These are phyloP conservation scores for Chydorus sphaericus DNA, from an alignment of 2,888 invertebrate genomes.

Conservation along the genomic window DNA sequence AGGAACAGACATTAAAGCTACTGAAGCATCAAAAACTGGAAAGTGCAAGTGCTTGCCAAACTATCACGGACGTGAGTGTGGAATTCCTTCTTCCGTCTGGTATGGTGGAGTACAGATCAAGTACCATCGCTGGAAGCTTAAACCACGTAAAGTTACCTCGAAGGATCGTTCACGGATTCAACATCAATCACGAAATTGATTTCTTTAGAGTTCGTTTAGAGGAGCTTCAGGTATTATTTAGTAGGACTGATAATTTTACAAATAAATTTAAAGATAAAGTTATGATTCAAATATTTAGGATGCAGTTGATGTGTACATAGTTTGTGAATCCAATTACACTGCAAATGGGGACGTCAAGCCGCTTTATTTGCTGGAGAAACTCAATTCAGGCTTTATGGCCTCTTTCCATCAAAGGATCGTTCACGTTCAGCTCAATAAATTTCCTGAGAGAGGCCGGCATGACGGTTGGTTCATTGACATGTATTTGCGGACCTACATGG, in stretches of 20 bases:
- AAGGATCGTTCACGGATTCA: constrained; percentile 11
- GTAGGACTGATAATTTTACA: too few relatives aligned
- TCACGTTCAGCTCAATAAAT: constrained; percentile 16
- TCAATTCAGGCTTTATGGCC: constrained; percentile 20
- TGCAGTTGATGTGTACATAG: constrained; percentile 24
- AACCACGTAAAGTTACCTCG: constrained; percentile 15
- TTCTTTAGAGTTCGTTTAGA: constrained; percentile 13
- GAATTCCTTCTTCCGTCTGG: constrained; percentile 21
- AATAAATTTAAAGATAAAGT: neutral
- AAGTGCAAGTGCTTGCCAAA: constrained; percentile 16
- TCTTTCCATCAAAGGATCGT: constrained; percentile 20
- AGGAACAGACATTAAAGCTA: constrained; percentile 12
- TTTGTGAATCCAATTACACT: constrained; percentile 25
- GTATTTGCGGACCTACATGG: constrained; percentile 21
- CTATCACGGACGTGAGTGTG: constrained; percentile 20
- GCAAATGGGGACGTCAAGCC: constrained; percentile 22
- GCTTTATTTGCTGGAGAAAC: constrained; percentile 20
- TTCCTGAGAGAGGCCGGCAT: constrained; percentile 16
- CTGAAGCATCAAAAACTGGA: neutral
- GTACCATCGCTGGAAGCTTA: constrained; percentile 14
- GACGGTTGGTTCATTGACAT: constrained; percentile 24
- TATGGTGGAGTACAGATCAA: constrained; percentile 14
- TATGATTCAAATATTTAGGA: neutral
- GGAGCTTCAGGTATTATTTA: constrained; percentile 19
- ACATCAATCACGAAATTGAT: constrained; percentile 13